Base-by-base conservation (phyloP, 2,888 invertebrate species). In the Cylindroiulus punctatus region DNA sequence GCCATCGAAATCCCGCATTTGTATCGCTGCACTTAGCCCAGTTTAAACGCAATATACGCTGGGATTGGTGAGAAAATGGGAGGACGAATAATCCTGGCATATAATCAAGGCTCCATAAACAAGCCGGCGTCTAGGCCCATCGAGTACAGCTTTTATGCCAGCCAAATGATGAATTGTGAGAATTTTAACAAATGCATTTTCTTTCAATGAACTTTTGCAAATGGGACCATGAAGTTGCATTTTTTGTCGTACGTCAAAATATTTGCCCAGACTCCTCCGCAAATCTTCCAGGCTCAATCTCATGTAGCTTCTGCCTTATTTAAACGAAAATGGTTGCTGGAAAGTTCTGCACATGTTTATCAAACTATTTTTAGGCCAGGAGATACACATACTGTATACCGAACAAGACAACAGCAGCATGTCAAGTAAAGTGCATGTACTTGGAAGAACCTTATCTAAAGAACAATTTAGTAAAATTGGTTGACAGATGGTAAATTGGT, bases 221-320 rank as follows among this genome's bases (percentile, higher is more conserved):
- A 76, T 76, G 30, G 76, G 76, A 76, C 26, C 14, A 76, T 76
- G 76, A 76, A 76, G 30, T 76, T 76, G 76, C 76, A 30, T 26
- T 30, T 65, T 76, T 76, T 76, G 0, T 52, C 5, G 44, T 10
- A 8, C 12, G 4, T 76, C 76, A 76, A 76, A 76, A 76, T 76
- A 76, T 76, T 76, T 76, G 76, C 30, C 30, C 30, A 76, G 76
- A 76, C n/a, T n/a, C n/a, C n/a, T n/a, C n/a, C n/a, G 22, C 1
- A 76, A 76, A 76, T 76, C 30, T 30, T 12, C 7, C 30, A 26
- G 26, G 26, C n/a, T 22, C 1, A n/a, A 26, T 36, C 36, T 36
- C 36, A 36, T 36, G 3, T 44, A 52, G 52, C 19, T 36, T 19
- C 52, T 12, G n/a, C 19, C 52, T 1, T 52, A 52, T 52, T 52